These are phyloP conservation scores for Spongilla lacustris DNA, from an alignment of 37 sponge, comb jelly and placozoan genomes.

Conservation along the genomic window DNA sequence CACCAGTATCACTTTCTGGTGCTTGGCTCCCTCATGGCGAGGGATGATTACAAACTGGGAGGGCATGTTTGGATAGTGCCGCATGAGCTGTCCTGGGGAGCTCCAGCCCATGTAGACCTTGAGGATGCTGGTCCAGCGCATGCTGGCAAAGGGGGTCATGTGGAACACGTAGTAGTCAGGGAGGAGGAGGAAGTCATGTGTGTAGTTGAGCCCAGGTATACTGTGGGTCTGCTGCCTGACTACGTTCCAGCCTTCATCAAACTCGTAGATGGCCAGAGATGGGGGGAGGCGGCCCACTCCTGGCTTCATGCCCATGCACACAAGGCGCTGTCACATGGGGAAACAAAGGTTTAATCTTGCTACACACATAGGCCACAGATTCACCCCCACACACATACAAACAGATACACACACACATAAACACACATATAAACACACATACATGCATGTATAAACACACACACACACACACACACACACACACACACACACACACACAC, in stretches of 20 bases:
- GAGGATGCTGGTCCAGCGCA: slow-evolving; percentile 14
- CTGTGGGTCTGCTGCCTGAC: slow-evolving; percentile 46
- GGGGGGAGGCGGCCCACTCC: slow-evolving; percentile 46
- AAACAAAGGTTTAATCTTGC: too few relatives aligned
- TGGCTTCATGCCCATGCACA: slow-evolving; percentile 72
- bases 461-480: too few relatives aligned
- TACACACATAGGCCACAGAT: too few relatives aligned
- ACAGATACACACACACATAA: not conserved
- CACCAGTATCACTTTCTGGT: slow-evolving; percentile 52
- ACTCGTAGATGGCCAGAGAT: slow-evolving; percentile 82
- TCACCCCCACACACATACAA: not conserved
- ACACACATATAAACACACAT: not conserved
- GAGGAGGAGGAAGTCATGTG: slow-evolving; percentile 86
- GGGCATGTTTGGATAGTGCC: slow-evolving; percentile 60
- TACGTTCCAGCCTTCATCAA: slow-evolving; percentile 68
- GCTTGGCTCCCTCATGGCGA: slow-evolving; percentile 53
- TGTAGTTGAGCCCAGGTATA: slow-evolving; percentile 88
- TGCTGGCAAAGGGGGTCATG: slow-evolving; percentile 85
- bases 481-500: too few relatives aligned
- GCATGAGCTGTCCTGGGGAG: slow-evolving; percentile 64
- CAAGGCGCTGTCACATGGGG: slow-evolving; percentile 44
- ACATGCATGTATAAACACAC: too few relatives aligned
- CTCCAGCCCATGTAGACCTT: slow-evolving; percentile 41
- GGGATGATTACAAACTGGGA: slow-evolving; percentile 83
- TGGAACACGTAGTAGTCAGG: slow-evolving; percentile 88